Evolutionary conservation across 2,888 invertebrate genomes (phyloP), one percentile per base, ranked within the genome.

Genomic region (Autographa gamma): DNA sequence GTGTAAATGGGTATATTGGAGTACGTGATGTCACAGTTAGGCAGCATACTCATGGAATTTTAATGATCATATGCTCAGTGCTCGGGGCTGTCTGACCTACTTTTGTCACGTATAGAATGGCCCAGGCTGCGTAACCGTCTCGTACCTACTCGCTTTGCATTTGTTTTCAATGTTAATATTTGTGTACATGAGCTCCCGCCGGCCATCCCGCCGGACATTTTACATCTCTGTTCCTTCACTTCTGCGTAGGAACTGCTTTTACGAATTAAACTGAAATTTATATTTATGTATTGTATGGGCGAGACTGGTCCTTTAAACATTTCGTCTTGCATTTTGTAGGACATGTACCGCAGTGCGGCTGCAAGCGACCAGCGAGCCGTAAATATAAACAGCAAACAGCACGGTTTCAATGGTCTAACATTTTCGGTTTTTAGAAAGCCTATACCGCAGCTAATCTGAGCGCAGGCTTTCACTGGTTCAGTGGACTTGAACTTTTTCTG

Each of bases 21-120:
- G 32, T 74, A 60, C 13, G 60, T n/a, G 67, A 67, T 74, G 74
- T 60, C 61, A 54, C 56, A 14, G 74, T 67, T 60, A 72, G 48
- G 71, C 60, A 25, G 66, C 60, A 63, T 60, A 34, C 72, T 80
- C 76, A 73, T 78, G 62, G 72, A 80, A 80, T 83, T 83, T 82
- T 82, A 83, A 82, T 82, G 81, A 71, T 68, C 77, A 69, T 70
- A 65, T 60, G 69, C 67, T 66, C 75, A 69, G 73, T 72, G 72
- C 74, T 59, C 66, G 48, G 11, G 63, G 67, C 66, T 67, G 54
- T 48, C 56, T 80, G 83, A 81, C 81, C 83, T 64, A 82, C 60
- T 78, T 83, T 83, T 63, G 71, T 61, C 59, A 72, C 19, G 61
- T 52, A 38, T 60, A 69, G n/a, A 74, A 74, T 71, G 58, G 58